Conservation (phyloP, 2,113 vertebrate species). For the Gymnorhina tibicen region DNA sequence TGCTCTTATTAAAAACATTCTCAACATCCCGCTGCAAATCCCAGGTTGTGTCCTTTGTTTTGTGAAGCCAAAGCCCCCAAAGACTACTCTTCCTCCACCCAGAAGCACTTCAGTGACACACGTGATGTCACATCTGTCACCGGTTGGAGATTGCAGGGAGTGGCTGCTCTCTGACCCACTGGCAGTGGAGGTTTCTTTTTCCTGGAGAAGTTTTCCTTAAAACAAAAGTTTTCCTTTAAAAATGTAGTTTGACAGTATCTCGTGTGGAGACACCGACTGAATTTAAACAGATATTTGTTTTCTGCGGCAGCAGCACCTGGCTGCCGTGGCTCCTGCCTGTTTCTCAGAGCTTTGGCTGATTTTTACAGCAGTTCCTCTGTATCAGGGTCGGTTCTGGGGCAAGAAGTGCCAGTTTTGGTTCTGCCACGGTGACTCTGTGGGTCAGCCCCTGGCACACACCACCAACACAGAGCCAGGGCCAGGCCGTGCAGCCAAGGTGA, state of each 20-base stretch:
- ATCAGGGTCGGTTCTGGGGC: background rate
- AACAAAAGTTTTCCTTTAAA: background rate
- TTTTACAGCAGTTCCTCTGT: background rate
- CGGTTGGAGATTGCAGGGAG: background rate
- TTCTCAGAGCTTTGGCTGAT: background rate
- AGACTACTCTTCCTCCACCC: accelerated
- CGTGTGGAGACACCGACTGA: accelerated
- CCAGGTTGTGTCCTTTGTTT: background rate
- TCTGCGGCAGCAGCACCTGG: background rate
- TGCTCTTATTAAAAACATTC: background rate
- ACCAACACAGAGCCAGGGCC: background rate
- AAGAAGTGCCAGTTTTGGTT: accelerated
- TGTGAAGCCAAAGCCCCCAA: background rate
- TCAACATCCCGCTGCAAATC: background rate
- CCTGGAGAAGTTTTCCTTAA: background rate
- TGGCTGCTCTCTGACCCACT: background rate
- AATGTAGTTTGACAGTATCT: background rate
- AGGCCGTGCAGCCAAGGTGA: accelerated
- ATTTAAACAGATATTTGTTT: background rate
- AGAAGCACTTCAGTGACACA: background rate
- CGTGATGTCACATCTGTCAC: accelerated
- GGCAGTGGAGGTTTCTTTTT: background rate
- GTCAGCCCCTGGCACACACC: background rate
- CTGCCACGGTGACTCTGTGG: background rate
- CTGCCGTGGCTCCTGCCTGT: accelerated